phyloP scores from a whole-genome alignment of 2,888 invertebrate genomes.

The Phanerotoma sp. region DNA sequence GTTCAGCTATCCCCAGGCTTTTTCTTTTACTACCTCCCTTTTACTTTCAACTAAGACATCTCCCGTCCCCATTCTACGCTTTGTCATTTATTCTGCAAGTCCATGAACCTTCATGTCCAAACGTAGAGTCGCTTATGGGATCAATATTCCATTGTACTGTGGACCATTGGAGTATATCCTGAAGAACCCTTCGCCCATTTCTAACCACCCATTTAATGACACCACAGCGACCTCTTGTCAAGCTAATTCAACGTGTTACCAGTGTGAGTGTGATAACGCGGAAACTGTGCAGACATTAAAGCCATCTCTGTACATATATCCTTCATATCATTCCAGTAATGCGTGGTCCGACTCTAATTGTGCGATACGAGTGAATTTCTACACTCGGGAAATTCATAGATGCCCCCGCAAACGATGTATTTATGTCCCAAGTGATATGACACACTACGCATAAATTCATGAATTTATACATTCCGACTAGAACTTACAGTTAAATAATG shows the following conservation, averaged over 20 bases:
- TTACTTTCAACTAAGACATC: conserved; percentile 1
- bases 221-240: conserved; percentile 32
- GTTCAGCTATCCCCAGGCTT: not conserved
- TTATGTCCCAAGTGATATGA: too few species aligned
- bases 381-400: not conserved
- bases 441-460: too few species aligned
- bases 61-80: not conserved
- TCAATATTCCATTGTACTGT: conserved; percentile 47
- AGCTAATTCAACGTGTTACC: conserved; percentile 44
- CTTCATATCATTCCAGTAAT: not conserved
- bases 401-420: too few species aligned
- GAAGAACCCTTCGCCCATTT: not conserved
- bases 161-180: conserved; percentile 33
- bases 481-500: conserved; percentile 7
- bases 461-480: too few species aligned
- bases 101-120: not conserved
- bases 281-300: not conserved
- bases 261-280: not conserved
- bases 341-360: not conserved
- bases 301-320: not conserved
- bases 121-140: conserved; percentile 11
- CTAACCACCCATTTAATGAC: not conserved
- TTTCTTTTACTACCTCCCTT: not conserved
- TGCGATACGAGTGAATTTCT: conserved; percentile 7
- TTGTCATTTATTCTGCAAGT: conserved; percentile 6